A percentile compares a stretch with the other conserved stretches of the same genome.
These are phyloP conservation scores for Callaeas wilsoni DNA, from an alignment of 2,113 vertebrate genomes.

Conservation along the genomic window DNA sequence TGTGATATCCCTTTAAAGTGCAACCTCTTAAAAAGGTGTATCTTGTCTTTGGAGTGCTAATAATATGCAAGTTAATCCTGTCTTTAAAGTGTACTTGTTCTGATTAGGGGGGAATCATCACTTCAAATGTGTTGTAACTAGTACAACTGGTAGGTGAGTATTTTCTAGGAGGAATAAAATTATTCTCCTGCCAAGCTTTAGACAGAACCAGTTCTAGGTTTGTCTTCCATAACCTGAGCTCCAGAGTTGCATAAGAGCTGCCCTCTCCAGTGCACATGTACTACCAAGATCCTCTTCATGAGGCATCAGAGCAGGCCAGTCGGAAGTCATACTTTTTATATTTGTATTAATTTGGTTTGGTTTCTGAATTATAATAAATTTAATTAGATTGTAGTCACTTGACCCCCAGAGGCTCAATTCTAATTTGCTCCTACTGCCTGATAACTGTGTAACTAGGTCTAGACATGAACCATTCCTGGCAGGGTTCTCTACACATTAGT, in stretches of 20 bases:
- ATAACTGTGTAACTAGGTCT: slow-evolving; percentile 52
- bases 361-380: slow-evolving; percentile 65
- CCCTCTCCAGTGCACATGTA: background rate
- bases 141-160: background rate
- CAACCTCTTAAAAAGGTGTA: background rate
- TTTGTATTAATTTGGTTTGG: slow-evolving; percentile 58
- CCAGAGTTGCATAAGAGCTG: background rate
- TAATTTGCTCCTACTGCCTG: slow-evolving; percentile 58
- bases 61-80: background rate
- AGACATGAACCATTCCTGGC: slow-evolving; percentile 69
- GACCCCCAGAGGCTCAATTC: slow-evolving; percentile 40
- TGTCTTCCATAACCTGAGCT: background rate
- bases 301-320: slow-evolving; percentile 34
- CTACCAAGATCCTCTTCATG: background rate
- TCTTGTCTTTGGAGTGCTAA: background rate
- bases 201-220: background rate
- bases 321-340: slow-evolving; percentile 55
- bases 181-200: background rate
- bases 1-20: background rate
- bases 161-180: background rate
- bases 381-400: slow-evolving; percentile 64
- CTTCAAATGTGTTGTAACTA: background rate
- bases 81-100: background rate
- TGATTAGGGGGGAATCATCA: background rate
- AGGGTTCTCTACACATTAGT: slow-evolving; percentile 66